phyloP scores from a whole-genome alignment of 2,113 vertebrate genomes.

The Cavia aperea region DNA sequence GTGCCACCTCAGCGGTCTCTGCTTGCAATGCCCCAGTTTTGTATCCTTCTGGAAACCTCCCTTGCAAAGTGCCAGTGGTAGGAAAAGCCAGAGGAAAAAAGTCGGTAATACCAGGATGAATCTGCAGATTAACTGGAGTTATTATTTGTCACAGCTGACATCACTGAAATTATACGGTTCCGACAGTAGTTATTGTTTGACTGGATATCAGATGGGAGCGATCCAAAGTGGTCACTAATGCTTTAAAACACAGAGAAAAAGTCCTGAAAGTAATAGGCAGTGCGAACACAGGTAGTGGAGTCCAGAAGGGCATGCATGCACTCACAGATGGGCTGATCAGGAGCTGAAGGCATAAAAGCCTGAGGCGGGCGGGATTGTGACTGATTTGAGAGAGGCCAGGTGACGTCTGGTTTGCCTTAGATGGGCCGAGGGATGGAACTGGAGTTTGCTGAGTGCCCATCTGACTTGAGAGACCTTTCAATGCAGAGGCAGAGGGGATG shows the following conservation, averaged over 20 bases:
- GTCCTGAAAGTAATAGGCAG: neutral
- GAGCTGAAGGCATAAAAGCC: neutral
- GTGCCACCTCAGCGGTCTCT: neutral
- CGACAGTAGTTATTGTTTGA: neutral
- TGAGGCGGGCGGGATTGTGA: neutral
- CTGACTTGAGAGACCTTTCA: neutral
- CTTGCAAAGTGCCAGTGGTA: neutral
- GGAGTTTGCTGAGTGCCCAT: neutral
- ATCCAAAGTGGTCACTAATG: neutral
- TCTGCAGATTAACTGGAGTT: neutral
- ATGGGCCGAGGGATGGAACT: neutral
- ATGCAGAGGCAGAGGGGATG: neutral
- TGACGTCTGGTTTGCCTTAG: neutral
- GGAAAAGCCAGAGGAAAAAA: neutral
- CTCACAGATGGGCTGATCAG: neutral
- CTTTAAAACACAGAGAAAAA: neutral
- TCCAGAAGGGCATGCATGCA: neutral
- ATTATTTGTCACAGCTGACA: neutral
- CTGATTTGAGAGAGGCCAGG: neutral
- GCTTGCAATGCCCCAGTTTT: neutral
- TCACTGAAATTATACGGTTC: neutral
- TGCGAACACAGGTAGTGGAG: neutral
- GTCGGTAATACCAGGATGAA: neutral
- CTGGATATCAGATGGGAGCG: neutral
- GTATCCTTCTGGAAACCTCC: neutral